Evolutionary conservation across 1,140 invertebrate species (phyloP), one percentile per base, ranked within the genome.

Genomic region (Aphis craccivora): DNA sequence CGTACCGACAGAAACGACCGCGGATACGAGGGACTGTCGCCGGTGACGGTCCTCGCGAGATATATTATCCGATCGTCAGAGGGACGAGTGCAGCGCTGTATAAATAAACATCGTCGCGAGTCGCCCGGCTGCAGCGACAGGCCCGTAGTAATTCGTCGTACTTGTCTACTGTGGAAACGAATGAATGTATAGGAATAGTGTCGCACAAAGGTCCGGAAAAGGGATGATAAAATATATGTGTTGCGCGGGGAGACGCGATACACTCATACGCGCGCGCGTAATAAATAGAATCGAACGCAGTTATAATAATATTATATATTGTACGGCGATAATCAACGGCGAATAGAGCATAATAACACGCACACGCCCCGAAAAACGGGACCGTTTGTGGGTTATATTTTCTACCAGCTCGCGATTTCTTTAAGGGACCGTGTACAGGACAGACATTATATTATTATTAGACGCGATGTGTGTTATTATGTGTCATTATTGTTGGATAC

Each of bases 171-270:
- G 48, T 51, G 48, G 14, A n/a, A 76, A 76, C n/a, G n/a, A 76
- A 76, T 76, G 60, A 76, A 76, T 51, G 3, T 18, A 51, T 76
- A 76, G 30, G n/a, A 76, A 76, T 35, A 35, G 60, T n/a, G 53
- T 7, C 20, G 30, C n/a, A 76, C n/a, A 76, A 76, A 84, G 83
- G 83, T 84, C 83, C 83, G 83, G 83, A 84, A 84, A 84, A 84
- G 83, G 83, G 83, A 84, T 84, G 60, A 76, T n/a, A 51, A 51
- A n/a, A 76, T 14, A 76, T 14, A 14, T 76, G 60, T n/a, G 60
- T 30, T 3, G 30, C 60, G 30, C 11, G 30, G 60, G 60, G 60
- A 76, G 60, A 76, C 60, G 30, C n/a, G 60, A 60, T 48, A 48
- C 11, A 14, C 45, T 35, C 30, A 76, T 9, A 23, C 37, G 8